Evolutionary conservation across 1,140 invertebrate species (phyloP).

Genomic region (Sitodiplosis mosellana): DNA sequence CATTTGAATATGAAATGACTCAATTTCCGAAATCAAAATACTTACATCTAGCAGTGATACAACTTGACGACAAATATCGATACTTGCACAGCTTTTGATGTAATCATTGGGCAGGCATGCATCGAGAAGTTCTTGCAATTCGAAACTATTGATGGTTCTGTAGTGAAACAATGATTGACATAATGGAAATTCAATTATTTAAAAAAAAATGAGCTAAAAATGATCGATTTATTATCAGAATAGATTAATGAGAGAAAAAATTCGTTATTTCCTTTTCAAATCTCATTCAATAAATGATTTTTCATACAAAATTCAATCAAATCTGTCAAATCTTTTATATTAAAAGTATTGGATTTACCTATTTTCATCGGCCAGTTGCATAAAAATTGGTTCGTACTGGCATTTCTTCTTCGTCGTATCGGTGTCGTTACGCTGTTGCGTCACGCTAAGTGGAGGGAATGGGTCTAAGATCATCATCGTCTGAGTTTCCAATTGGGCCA

Average conservation of each 20-base stretch:
- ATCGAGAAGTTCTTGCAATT: conserved; percentile 77
- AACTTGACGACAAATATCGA: conserved; percentile 81
- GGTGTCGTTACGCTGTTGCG: conserved; percentile 35
- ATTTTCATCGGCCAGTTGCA: conserved; percentile 77
- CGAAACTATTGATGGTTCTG: conserved; percentile 75
- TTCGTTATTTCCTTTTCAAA: no score
- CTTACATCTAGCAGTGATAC: conserved; percentile 73
- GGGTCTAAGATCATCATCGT: conserved; percentile 70
- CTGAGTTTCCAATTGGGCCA: conserved; percentile 38
- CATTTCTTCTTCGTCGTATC: conserved; percentile 23
- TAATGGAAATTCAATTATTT: no score
- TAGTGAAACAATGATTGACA: not conserved
- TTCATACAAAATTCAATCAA: conserved; percentile 13
- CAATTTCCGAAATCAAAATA: no score
- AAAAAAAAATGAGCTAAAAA: no score
- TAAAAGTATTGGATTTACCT: conserved; percentile 10
- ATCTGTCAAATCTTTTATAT: conserved; percentile 1
- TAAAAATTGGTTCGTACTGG: conserved; percentile 79
- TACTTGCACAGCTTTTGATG: conserved; percentile 81
- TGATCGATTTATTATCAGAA: no score
- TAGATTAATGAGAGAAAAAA: no score
- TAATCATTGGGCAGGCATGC: conserved; percentile 88
- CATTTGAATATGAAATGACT: no score
- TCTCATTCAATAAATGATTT: no score
- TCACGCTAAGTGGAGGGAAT: conserved; percentile 38